Percentiles rank a stretch among this genome's conserved stretches.
These are phyloP conservation scores for Aphidius gifuensis DNA, from an alignment of 1,140 invertebrate genomes.

Conservation along the genomic window DNA sequence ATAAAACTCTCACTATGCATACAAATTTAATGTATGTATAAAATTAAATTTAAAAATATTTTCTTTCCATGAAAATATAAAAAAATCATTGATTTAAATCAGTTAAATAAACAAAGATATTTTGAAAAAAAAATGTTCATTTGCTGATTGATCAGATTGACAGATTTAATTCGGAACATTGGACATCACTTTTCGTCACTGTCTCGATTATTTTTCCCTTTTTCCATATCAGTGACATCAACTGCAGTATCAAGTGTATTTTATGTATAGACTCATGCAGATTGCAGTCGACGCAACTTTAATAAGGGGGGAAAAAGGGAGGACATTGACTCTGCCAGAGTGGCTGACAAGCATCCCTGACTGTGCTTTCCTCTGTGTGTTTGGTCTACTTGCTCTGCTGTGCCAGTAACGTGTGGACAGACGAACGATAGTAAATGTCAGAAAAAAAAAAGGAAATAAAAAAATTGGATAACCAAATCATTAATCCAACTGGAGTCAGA, in stretches of 20 bases:
- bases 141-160: conserved; percentile 15
- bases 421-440: too few relatives aligned
- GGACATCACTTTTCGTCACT: conserved; percentile 9
- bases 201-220: conserved; percentile 1
- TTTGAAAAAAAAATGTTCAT: conserved; percentile 12
- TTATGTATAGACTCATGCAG: too few relatives aligned
- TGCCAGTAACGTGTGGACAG: too few relatives aligned
- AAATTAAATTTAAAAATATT: too few relatives aligned
- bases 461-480: conserved; percentile 16
- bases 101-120: neutral
- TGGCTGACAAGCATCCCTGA: neutral
- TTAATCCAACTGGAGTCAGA: conserved; percentile 7
- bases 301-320: neutral
- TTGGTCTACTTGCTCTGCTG: too few relatives aligned
- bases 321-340: neutral
- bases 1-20: too few relatives aligned
- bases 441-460: too few relatives aligned
- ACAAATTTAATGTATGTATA: too few relatives aligned
- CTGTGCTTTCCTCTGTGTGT: too few relatives aligned
- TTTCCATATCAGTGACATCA: neutral
- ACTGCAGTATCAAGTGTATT: conserved; percentile 2
- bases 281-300: too few relatives aligned
- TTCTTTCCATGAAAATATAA: too few relatives aligned
- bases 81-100: too few relatives aligned
- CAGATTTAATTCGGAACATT: conserved; percentile 16